phyloP scores from a whole-genome alignment of 2,797 vertebrate species.

The Gobionotothen gibberifrons region DNA sequence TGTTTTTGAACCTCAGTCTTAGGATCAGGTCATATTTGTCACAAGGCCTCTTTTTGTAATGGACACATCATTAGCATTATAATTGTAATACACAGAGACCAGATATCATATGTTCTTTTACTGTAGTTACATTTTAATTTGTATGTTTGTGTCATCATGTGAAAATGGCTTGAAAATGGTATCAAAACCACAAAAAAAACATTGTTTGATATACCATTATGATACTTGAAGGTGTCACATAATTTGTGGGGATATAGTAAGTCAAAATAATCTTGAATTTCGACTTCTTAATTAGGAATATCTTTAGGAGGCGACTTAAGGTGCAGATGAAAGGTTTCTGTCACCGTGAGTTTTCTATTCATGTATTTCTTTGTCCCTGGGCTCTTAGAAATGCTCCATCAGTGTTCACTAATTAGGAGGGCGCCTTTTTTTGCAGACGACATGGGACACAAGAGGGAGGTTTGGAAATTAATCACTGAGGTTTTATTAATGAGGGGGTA shows the following conservation, averaged over 20 bases:
- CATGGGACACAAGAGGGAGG: conserved; percentile 64
- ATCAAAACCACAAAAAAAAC: too few relatives aligned
- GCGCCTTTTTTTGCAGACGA: conserved; percentile 57
- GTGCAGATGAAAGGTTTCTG: conserved; percentile 20
- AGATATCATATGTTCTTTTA: too few relatives aligned
- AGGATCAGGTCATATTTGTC: conserved; percentile 42
- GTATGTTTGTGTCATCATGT: neutral
- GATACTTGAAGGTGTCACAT: neutral
- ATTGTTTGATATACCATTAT: neutral
- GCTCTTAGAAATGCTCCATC: conserved; percentile 62
- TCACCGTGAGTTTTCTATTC: conserved; percentile 14
- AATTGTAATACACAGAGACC: too few relatives aligned
- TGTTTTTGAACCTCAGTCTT: conserved; percentile 3
- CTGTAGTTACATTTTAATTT: too few relatives aligned
- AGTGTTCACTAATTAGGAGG: conserved; percentile 76
- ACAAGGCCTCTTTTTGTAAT: conserved; percentile 9
- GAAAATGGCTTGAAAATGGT: too few relatives aligned
- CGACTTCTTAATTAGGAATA: neutral
- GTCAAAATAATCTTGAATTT: neutral
- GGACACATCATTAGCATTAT: too few relatives aligned
- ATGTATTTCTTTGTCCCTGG: conserved; percentile 50
- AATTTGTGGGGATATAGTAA: neutral
- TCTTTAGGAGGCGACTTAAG: neutral
- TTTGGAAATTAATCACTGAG: conserved; percentile 74
- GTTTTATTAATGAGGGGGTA: conserved; percentile 76